Base-by-base conservation (phyloP, 2,888 invertebrate genomes). In the Dromius quadrimaculatus region DNA sequence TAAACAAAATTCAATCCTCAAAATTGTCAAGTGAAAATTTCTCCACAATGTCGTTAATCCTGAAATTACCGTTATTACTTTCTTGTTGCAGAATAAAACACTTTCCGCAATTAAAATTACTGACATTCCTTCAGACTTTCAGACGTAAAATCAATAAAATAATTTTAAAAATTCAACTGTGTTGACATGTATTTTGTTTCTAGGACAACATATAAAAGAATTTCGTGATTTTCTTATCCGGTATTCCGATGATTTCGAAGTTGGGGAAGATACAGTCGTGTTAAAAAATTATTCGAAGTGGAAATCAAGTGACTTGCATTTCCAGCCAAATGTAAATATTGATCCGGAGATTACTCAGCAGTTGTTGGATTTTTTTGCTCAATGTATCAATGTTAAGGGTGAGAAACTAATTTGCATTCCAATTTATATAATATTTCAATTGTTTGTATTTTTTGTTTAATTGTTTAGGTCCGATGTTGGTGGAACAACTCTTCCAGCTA, bases 141-240 rank as follows among this genome's bases (percentile, higher is more conserved):
- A n/a, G n/a, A n/a, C n/a, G n/a, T n/a, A n/a, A n/a, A n/a, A n/a
- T n/a, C n/a, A n/a, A n/a, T n/a, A n/a, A n/a, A n/a, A n/a, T n/a
- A n/a, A n/a, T n/a, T n/a, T n/a, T n/a, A n/a, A n/a, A n/a, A 23
- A n/a, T n/a, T n/a, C n/a, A n/a, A n/a, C n/a, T n/a, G n/a, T n/a
- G n/a, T n/a, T n/a, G n/a, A n/a, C 9, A 15, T 34, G 28, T 9
- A 23, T 57, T 23, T 34, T 38, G n/a, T n/a, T n/a, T n/a, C n/a
- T n/a, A 66, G 90, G 92, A 11, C 95, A 97, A 82, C 95, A 96
- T 81, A 93, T 95, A 79, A 93, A 93, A 82, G 97, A 97, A 83
- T 97, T 97, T 82, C 89, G 90, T 76, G 96, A 97, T 74, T 97
- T 97, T 82, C 86, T 97, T 11, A 78, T 88, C 72, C 92, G 92